phyloP scores from a whole-genome alignment of 2,113 vertebrate genomes.

The Silurus meridionalis region DNA sequence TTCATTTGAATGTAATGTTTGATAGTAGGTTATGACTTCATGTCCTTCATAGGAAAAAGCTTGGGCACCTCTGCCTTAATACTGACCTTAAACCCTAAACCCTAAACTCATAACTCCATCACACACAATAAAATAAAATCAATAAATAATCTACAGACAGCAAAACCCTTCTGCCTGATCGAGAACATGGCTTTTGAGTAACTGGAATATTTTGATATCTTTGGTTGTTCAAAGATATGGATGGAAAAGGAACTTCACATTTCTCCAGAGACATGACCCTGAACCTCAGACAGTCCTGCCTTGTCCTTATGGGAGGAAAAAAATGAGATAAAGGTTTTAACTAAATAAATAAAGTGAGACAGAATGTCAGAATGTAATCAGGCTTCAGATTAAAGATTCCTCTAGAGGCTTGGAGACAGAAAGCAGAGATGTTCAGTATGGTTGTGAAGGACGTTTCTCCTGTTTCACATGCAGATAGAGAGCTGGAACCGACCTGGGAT shows the following conservation, averaged over 20 bases:
- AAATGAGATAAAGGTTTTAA: neutral
- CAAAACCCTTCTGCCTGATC: neutral
- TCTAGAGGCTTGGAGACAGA: constrained; percentile 36
- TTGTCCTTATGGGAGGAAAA: neutral
- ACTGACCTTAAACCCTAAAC: neutral
- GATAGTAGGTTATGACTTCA: too few relatives aligned
- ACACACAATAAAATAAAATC: neutral
- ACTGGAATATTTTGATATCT: neutral
- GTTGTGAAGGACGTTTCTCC: constrained; percentile 10
- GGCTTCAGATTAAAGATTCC: constrained; percentile 51
- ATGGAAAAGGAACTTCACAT: neutral
- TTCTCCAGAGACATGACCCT: constrained; percentile 26
- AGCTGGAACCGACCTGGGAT: neutral
- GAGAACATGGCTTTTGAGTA: neutral
- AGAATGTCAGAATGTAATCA: constrained; percentile 45
- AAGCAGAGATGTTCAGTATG: neutral
- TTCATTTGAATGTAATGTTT: too few relatives aligned
- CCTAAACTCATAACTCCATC: neutral
- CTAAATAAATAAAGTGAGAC: constrained; percentile 44
- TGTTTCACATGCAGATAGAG: constrained; percentile 24
- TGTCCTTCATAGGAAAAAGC: too few relatives aligned
- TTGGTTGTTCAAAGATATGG: too few relatives aligned
- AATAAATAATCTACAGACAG: neutral
- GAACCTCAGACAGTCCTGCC: neutral
- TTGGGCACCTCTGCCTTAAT: too few relatives aligned